A percentile compares a stretch with the other conserved stretches of the same genome.
Conservation (phyloP, 2,113 vertebrate genomes). For the Corydoras sp. region DNA sequence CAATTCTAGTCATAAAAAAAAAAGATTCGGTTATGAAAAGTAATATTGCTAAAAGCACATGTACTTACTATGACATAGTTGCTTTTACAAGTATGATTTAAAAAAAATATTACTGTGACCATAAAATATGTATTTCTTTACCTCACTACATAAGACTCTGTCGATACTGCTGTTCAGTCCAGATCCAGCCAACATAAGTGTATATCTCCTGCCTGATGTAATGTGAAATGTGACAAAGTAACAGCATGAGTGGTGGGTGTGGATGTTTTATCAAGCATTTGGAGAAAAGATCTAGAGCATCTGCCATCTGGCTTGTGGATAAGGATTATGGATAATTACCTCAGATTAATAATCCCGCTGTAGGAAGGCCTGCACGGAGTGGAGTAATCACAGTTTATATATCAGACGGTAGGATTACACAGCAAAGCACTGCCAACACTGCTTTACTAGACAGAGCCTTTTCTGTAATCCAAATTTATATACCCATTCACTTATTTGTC, state of each 20-base stretch:
- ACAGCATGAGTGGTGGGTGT: background rate
- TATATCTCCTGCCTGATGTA: background rate
- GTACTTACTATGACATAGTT: too few species aligned
- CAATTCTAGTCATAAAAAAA: too few species aligned
- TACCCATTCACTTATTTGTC: constrained; percentile 21
- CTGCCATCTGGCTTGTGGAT: constrained; percentile 36
- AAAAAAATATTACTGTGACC: too few species aligned
- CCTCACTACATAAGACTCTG: too few species aligned
- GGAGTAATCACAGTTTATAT: constrained; percentile 31
- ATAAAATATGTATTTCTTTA: too few species aligned
- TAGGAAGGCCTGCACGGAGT: constrained; percentile 7
- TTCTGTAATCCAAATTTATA: constrained; percentile 21
- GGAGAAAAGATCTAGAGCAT: constrained; percentile 18
- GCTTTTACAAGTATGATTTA: too few species aligned
- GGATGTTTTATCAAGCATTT: constrained; percentile 3
- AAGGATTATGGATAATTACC: constrained; percentile 44
- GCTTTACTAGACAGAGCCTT: constrained; percentile 12
- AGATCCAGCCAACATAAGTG: background rate
- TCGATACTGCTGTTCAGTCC: too few species aligned
- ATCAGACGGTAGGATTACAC: constrained; percentile 36
- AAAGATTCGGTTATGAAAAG: too few species aligned
- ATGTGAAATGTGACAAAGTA: background rate
- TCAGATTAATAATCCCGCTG: constrained; percentile 41
- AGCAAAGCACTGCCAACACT: background rate
- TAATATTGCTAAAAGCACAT: too few species aligned